Evolutionary conservation across 2,113 vertebrate species (phyloP), one percentile per base, ranked within the genome.

Genomic region (Coreoperca whiteheadi): DNA sequence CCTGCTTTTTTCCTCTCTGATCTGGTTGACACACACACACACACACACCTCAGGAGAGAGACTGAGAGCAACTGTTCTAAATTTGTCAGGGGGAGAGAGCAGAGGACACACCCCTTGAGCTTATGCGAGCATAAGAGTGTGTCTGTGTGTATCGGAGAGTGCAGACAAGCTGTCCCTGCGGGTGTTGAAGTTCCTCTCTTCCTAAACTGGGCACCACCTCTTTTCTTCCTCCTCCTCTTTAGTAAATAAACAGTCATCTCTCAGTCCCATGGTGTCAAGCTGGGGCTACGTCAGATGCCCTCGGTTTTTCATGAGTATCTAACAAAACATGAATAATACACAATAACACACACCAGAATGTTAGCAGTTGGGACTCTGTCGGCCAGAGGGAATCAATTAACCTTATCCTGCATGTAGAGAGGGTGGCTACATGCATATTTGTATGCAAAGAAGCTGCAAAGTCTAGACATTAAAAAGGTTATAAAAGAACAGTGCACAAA

Each of bases 31-130:
- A 70, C 23, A 9, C 41, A 51, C 25, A 23, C 32, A 34, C n/a
- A n/a, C n/a, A 82, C 57, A 50, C 76, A 75, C 84, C 51, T 66
- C 25, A 65, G 63, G 16, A 68, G 77, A 71, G 78, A 61, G 66
- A 86, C 78, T 61, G 74, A 78, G 86, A 80, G 81, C 90, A 93
- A 92, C 90, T 92, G 92, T 93, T 93, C 92, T 92, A 94, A 92
- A 93, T 92, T 67, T 81, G 89, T 89, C 88, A 61, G 70, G 50
- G 71, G 74, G 61, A 83, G 59, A 46, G 54, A 74, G 79, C 39
- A 72, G 53, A 87, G 72, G 84, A 84, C 80, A 88, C 77, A 88
- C 60, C 73, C 68, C 80, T 84, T 66, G 70, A 34, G 53, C 61
- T 81, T 74, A 76, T 60, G 74, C 6, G 48, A 74, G 76, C 50